phyloP scores from a whole-genome alignment of 2,113 vertebrate species.

The Oplegnathus fasciatus region DNA sequence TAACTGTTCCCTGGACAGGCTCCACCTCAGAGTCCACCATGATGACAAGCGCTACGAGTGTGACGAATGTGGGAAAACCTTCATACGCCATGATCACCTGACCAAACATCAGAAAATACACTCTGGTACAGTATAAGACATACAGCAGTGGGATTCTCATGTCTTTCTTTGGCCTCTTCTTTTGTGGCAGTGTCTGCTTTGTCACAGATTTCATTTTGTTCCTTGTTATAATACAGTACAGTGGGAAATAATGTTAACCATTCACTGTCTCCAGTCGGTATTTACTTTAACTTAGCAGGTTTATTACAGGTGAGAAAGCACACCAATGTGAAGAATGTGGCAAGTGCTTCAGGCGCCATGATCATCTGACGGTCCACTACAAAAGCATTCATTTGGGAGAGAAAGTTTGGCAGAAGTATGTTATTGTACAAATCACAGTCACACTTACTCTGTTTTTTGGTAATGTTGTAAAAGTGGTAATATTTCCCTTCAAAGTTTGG shows the following conservation, averaged over 20 bases:
- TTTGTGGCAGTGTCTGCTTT: background rate
- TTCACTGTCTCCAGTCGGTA: background rate
- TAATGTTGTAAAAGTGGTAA: background rate
- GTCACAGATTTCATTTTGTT: background rate
- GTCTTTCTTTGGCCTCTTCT: background rate
- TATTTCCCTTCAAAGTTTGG: too few relatives aligned
- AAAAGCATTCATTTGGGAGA: constrained; percentile 97
- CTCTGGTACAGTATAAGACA: constrained; percentile 86
- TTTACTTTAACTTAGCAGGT: background rate
- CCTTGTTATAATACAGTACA: background rate
- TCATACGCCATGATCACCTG: constrained; percentile 97
- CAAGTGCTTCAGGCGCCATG: constrained; percentile 96
- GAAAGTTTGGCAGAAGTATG: constrained; percentile 99
- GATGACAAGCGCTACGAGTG: constrained; percentile 98
- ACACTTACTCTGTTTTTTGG: background rate
- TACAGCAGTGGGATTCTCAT: fast-evolving
- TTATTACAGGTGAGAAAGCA: constrained; percentile 91
- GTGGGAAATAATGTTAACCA: background rate
- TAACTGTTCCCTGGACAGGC: constrained; percentile 79
- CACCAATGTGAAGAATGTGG: constrained; percentile 99
- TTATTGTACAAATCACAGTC: constrained; percentile 2
- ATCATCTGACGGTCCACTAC: constrained; percentile 97
- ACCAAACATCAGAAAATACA: constrained; percentile 99
- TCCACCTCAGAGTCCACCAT: constrained; percentile 96
- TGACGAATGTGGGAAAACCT: constrained; percentile 97